Base-by-base conservation (phyloP, 2,797 vertebrate species). In the Hippocampus kuda region DNA sequence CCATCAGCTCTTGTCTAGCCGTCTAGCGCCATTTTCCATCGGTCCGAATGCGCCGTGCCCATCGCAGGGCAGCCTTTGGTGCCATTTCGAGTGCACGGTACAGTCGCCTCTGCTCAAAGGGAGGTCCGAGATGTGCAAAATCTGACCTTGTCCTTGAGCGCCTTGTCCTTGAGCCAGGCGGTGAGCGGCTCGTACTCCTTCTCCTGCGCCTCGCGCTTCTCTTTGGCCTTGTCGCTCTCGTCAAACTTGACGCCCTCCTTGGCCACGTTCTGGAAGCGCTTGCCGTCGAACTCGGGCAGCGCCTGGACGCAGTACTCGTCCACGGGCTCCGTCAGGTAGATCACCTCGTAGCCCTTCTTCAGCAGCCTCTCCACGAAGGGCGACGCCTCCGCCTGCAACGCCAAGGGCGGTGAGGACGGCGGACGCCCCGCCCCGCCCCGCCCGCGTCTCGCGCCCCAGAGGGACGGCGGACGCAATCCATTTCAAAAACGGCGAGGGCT, bases 271-370 rank as follows among this genome's bases (percentile, higher is more conserved):
- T 98, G 96, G 88, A 99, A 99, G 67, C 97, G 93, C 81, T 99
- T 99, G 54, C 95, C 95, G 20, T 99, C 97, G 51, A 96, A 99
- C 87, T 99, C 97, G 0, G 97, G 97, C 66, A 99, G 89, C 20
- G 97, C 97, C 88, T 99, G 97, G 80, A 99, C 93, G 79, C 97
- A 99, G 89, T 99, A 99, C 74, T 99, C 97, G 5, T 99, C 97
- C 67, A 99, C 97, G 41, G 97, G 97, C 82, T 99, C 97, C 0
- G 96, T 98, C 85, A 99, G 89, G 79, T 98, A 99, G 68, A 99
- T 89, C n/a, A 99, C 97, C 88, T 99, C 97, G 16, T 98, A 98
- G 68, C 97, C 97, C 78, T 97, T 98, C 87, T 98, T 99, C 88
- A 99, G 91, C 73, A 99, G 91, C 16, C 81, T 90, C 83, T 99